Base-by-base conservation (phyloP, 64 coral and sea anemone species). In the Pocillopora verrucosa region DNA sequence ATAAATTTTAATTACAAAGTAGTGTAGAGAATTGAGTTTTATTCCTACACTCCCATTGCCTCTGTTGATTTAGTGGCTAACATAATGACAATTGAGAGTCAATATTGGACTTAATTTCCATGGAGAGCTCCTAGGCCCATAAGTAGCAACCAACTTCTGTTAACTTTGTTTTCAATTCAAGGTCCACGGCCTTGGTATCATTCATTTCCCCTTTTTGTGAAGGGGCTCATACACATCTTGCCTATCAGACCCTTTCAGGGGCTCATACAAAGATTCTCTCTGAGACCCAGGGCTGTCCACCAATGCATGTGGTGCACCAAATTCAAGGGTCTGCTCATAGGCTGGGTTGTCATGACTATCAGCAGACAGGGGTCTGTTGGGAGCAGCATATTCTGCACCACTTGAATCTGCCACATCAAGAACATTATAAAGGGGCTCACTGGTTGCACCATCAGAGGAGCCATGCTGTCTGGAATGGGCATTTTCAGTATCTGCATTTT, bases 361-460 rank as follows among this genome's bases (percentile, higher is more conserved):
- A 56, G 37, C 16, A 26, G 60, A 36, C 17, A 7, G 0, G 9
- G 80, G 30, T 34, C 37, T 12, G 41, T 68, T 68, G 65, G 64
- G 65, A 17, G 36, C 37, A 72, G 11, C 35, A 30, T 24, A n/a
- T 4, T 22, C 19, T 20, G 22, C 64, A 67, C 64, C 64, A 67
- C 16, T 67, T 72, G 36, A 38, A 56, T 68, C 80, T 69, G 35
- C 16, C 13, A 19, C 35, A 13, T 68, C 63, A n/a, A 68, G 17
- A 12, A 84, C 80, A 84, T 69, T 84, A 45, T 69, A 84, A 15
- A 84, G 17, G 2, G 80, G 63, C 34, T 84, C 80, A 84, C 45
- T n/a, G 17, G 3, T 5, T 15, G 35, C 11, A 11, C 62, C 16
- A 15, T 63, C 62, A 64, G 6, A 7, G 13, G 58, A 12, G 19